These are phyloP conservation scores for Falco punctatus DNA, from an alignment of 2,113 vertebrate species.

Conservation along the genomic window DNA sequence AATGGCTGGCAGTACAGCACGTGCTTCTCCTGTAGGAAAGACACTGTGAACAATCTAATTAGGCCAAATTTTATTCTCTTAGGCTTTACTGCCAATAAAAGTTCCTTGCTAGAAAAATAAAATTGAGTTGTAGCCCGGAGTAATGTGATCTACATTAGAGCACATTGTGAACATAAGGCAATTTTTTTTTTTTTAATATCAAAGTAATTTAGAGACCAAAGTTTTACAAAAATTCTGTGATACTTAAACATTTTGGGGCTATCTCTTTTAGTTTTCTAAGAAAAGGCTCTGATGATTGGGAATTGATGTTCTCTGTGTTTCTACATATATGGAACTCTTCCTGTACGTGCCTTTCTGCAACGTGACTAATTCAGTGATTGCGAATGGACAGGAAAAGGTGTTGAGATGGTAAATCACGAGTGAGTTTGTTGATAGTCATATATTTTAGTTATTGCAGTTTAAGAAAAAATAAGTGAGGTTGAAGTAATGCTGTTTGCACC, in stretches of 20 bases:
- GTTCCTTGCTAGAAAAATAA: background rate
- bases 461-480: background rate
- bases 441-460: background rate
- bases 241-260: background rate
- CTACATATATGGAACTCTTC: background rate
- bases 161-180: conserved; percentile 52
- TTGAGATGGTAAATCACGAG: background rate
- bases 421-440: background rate
- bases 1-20: background rate
- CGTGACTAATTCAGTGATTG: conserved; percentile 2
- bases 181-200: conserved; percentile 7
- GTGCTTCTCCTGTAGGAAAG: background rate
- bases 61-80: conserved; percentile 37
- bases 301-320: background rate
- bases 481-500: background rate
- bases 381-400: background rate
- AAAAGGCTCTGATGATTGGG: background rate
- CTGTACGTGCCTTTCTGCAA: background rate
- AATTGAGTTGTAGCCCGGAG: conserved; percentile 26
- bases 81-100: conserved; percentile 39
- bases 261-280: background rate
- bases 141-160: conserved; percentile 34
- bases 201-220: background rate
- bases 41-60: background rate
- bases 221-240: background rate